A percentile compares a stretch with the other conserved stretches of the same genome.
Conservation (phyloP, 2,797 vertebrate species). For the Anomalospiza imberbis region DNA sequence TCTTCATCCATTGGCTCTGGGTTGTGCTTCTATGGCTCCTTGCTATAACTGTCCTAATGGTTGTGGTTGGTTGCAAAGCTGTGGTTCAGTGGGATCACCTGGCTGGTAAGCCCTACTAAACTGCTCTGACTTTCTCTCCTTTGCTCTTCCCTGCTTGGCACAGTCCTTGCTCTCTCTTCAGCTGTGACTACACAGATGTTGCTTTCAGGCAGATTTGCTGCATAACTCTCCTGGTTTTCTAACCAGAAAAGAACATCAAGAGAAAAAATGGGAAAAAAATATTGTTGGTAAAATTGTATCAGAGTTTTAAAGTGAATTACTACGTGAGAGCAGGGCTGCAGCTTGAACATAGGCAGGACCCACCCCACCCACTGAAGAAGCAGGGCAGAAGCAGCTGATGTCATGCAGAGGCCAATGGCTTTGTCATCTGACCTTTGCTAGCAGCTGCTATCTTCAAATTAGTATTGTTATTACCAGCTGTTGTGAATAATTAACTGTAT, state of each 20-base stretch:
- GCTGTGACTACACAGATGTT: neutral
- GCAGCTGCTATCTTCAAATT: neutral
- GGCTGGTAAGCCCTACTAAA: neutral
- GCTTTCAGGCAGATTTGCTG: neutral
- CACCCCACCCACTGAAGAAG: neutral
- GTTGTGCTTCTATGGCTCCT: neutral
- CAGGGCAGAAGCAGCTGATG: neutral
- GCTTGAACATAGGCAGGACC: neutral
- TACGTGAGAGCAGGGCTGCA: neutral
- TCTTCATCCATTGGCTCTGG: neutral
- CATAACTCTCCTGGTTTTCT: neutral
- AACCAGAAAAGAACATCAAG: neutral
- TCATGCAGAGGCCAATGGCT: neutral
- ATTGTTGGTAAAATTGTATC: neutral
- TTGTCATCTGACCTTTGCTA: neutral
- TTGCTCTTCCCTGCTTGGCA: neutral
- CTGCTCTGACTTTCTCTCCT: neutral
- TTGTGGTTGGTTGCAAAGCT: neutral
- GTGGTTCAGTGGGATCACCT: fast-evolving
- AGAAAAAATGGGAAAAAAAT: fast-evolving
- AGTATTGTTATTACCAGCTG: neutral
- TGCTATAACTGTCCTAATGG: neutral
- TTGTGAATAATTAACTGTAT: neutral
- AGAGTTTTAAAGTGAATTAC: neutral
- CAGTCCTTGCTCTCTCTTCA: neutral